Evolutionary conservation across 2,888 invertebrate genomes (phyloP), one percentile per base, ranked within the genome.

Genomic region (Liodrosophila aerea): DNA sequence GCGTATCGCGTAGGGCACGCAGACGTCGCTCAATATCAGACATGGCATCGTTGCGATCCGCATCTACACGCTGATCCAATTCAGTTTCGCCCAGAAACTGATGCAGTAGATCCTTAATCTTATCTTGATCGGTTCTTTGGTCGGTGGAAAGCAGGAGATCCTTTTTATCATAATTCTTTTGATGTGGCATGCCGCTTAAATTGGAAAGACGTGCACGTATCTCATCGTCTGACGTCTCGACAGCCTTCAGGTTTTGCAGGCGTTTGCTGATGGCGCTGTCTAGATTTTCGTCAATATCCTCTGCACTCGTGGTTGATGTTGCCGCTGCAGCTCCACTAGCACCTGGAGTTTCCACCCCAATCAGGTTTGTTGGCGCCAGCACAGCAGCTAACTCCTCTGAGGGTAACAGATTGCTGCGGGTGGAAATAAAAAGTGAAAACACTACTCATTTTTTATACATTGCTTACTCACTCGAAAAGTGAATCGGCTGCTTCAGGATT

Each of bases 31-130:
- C 92, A 65, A 93, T 92, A 61, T 92, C 92, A 7, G 90, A 88
- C 29, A 91, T 88, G 1, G 91, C 90, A 87, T 92, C 91, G 13
- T 85, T 88, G 0, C 89, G 87, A 4, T 91, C 80, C 8, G 89
- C 88, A n/a, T 91, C 90, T n/a, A 91, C 77, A 67, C 91, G 91
- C 34, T 91, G 91, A 66, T 93, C 92, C 5, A 91, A 88, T 75
- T 92, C 91, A 44, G 92, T 90, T 80, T 92, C 91, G 41, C 92
- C 92, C 22, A 89, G 67, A 58, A 89, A 90, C 56, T 90, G 93
- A 49, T 91, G 91, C 57, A 96, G 86, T n/a, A 96, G 90, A 77
- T 94, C 93, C 82, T 94, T 92, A 15, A 92, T 92, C 89, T 94
- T 94, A 75, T 95, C 92, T 84, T 94, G 92, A 76, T 94, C 94